Evolutionary conservation across 2,797 vertebrate genomes (phyloP).

Genomic region (Sebastiscus albofasciatus): DNA sequence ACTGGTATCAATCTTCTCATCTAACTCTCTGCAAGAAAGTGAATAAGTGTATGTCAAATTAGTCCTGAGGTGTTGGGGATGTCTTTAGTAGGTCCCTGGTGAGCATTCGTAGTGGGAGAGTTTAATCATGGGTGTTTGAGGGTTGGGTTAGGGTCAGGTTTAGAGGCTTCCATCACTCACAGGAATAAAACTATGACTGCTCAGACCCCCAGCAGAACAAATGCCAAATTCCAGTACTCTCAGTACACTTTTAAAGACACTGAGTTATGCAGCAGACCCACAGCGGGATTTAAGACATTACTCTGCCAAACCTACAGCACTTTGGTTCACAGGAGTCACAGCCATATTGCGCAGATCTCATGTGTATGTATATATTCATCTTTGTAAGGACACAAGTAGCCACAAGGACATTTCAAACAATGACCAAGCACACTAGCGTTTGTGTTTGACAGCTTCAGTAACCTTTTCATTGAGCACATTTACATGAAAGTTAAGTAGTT

Average conservation of each 20-base stretch:
- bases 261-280: not conserved
- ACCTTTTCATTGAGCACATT: not conserved
- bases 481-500: not conserved
- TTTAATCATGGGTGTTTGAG: conserved; percentile 23
- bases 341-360: not conserved
- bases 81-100: not conserved
- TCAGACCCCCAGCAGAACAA: conserved; percentile 14
- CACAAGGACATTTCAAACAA: not conserved
- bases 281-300: not conserved
- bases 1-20: not conserved
- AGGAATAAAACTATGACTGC: conserved; percentile 9
- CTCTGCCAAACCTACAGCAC: not conserved
- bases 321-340: not conserved
- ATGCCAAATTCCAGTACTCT: conserved; percentile 42
- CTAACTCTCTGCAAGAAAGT: not conserved
- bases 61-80: not conserved
- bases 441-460: not conserved
- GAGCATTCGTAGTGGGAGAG: not conserved
- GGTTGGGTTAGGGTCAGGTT: not conserved
- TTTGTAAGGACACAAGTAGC: not conserved
- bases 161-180: conserved; percentile 28
- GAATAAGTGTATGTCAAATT: not conserved
- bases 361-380: conserved; percentile 13
- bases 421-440: not conserved
- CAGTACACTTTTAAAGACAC: conserved; percentile 10